Percentiles rank a stretch among this genome's conserved stretches.
phyloP scores from a whole-genome alignment of 2,888 invertebrate genomes.

The Troglohyphantes excavatus region DNA sequence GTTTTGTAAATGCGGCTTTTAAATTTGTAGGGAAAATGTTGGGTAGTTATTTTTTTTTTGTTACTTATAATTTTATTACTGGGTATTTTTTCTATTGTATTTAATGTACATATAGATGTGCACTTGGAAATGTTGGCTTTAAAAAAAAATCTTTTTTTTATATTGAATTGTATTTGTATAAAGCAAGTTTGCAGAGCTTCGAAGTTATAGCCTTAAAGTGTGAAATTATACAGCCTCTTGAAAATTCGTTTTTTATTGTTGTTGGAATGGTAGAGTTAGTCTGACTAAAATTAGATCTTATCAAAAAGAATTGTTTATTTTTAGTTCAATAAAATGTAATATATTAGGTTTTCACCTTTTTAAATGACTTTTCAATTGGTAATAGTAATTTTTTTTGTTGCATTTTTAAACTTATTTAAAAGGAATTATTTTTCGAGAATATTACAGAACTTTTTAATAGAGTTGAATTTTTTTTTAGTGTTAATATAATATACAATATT shows the following conservation, averaged over 20 bases:
- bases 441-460: too few relatives aligned
- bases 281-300: slow-evolving; percentile 10
- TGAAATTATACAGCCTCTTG: slow-evolving; percentile 13
- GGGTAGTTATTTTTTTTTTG: background rate
- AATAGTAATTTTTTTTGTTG: background rate
- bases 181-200: slow-evolving; percentile 49
- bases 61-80: background rate
- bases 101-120: background rate
- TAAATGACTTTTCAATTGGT: too few relatives aligned
- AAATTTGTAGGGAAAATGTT: background rate
- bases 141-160: slow-evolving; percentile 26
- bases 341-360: background rate
- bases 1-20: background rate
- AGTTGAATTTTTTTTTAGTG: too few relatives aligned
- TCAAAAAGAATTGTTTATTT: background rate
- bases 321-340: background rate
- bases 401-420: background rate
- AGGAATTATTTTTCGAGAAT: too few relatives aligned
- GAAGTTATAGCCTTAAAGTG: slow-evolving; percentile 48
- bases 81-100: background rate
- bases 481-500: too few relatives aligned
- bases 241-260: slow-evolving; percentile 50
- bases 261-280: slow-evolving; percentile 40
- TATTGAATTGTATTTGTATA: background rate
- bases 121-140: slow-evolving; percentile 25